A percentile compares a stretch with the other conserved stretches of the same genome.
phyloP scores from a whole-genome alignment of 2,888 invertebrate species.

The Selenia dentaria region DNA sequence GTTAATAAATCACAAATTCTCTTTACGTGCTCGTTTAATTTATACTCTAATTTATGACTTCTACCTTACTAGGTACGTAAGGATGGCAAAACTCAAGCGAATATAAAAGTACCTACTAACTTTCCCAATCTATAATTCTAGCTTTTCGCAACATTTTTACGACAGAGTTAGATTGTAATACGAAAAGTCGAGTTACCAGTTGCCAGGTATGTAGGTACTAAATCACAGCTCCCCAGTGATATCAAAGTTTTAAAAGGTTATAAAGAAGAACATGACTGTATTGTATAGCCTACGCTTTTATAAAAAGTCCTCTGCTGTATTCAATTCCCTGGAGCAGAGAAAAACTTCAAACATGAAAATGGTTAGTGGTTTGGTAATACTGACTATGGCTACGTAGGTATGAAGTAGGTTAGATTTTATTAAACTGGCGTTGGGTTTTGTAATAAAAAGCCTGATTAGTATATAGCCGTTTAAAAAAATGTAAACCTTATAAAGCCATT shows the following conservation, averaged over 20 bases:
- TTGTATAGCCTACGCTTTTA: no score
- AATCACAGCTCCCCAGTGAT: slow-evolving; percentile 8
- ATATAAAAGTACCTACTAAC: no score
- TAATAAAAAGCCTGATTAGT: no score
- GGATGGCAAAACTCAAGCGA: no score
- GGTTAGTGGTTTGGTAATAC: slow-evolving; percentile 20
- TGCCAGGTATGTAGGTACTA: slow-evolving; percentile 1
- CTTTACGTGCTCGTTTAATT: slow-evolving; percentile 60
- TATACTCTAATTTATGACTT: no score
- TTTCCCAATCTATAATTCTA: neutral
- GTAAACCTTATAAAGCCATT: no score
- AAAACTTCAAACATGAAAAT: slow-evolving; percentile 23
- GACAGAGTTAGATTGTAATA: neutral
- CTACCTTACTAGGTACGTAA: no score
- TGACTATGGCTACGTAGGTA: slow-evolving; percentile 2
- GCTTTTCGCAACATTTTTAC: neutral
- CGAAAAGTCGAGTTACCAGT: no score
- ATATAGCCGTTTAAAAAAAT: no score
- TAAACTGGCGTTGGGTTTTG: no score
- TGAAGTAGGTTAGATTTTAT: neutral
- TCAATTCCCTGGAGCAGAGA: slow-evolving; percentile 24
- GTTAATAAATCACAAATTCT: slow-evolving; percentile 77
- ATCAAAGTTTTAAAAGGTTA: slow-evolving; percentile 22
- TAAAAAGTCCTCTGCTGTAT: slow-evolving; percentile 14
- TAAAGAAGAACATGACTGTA: slow-evolving; percentile 16